Base-by-base conservation (phyloP, 1,140 invertebrate genomes). In the Caenorhabditis brenneri region DNA sequence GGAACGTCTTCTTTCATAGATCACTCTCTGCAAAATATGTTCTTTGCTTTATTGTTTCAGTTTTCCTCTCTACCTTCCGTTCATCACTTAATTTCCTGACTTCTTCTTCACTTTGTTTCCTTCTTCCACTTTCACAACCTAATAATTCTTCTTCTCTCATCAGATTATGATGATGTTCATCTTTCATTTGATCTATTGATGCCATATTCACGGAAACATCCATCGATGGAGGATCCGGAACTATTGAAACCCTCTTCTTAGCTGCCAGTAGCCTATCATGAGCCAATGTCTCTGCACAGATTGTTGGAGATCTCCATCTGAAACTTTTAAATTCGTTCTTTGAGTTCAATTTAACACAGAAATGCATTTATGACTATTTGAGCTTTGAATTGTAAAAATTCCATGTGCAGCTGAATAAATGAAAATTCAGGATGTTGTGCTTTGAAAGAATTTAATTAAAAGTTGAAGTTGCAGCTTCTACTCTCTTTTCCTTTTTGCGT, bases 151-250 rank as follows among this genome's bases (percentile, higher is more conserved):
- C 69, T 60, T 69, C 53, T 58, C 82, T 51, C 82, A 74, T 74
- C 29, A 83, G 24, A 33, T 84, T 84, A 27, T 82, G 83, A 42
- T 84, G 80, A 46, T 82, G 83, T 79, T 81, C 83, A 69, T 84
- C 81, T 58, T 79, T 82, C 83, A 84, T 82, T 31, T 82, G 80
- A 42, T 81, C 53, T 12, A 81, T 42, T n/a, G 48, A 83, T 19
- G 80, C 83, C 80, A 84, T 81, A 33, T 69, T 78, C 15, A 81
- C 53, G 7, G 65, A 79, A 24, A 86, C 74, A 65, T 86, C 85
- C 81, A 86, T 86, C 4, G 82, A 84, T n/a, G 85, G 85, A 22
- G 85, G 85, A 74, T 86, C 85, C 1, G 85, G 85, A 16, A 86
- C 82, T 16, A 86, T 86, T 33, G 69, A 80, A 46, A 86, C 58